Percentiles rank a stretch among this genome's conserved stretches.
Conservation (phyloP, 2,888 invertebrate genomes). For the Ichneumoninae sp. region DNA sequence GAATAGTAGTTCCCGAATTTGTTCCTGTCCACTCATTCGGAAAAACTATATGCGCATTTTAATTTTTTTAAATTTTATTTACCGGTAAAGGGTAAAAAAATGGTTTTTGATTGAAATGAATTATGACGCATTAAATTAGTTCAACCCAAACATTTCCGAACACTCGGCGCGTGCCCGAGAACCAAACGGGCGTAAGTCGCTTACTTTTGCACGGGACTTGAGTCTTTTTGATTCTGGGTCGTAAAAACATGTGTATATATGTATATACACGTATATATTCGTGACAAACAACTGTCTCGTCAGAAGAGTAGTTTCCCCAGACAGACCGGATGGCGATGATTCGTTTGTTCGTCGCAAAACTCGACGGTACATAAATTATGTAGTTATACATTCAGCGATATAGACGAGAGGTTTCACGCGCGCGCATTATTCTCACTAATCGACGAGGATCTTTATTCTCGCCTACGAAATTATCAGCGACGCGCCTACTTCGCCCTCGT, state of each 20-base stretch:
- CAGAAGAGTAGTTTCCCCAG: not conserved
- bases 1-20: not conserved
- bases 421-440: conserved; percentile 37
- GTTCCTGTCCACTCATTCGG: conserved; percentile 66
- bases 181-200: no score
- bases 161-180: no score
- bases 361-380: conserved; percentile 3
- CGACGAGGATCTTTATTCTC: conserved; percentile 40
- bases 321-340: conserved; percentile 46
- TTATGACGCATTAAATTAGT: no score
- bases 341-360: conserved; percentile 25
- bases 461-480: conserved; percentile 50
- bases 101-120: no score
- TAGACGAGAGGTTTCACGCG: not conserved
- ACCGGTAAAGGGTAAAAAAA: no score
- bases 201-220: no score
- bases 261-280: not conserved
- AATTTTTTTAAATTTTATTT: conserved; percentile 31
- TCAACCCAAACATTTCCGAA: no score
- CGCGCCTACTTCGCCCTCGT: conserved; percentile 15
- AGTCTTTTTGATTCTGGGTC: not conserved
- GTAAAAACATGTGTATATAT: no score
- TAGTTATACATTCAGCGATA: conserved; percentile 10
- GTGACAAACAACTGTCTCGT: not conserved
- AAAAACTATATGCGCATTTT: conserved; percentile 36